Evolutionary conservation across 2,113 vertebrate genomes (phyloP).

Genomic region (Pangasianodon gigas): DNA sequence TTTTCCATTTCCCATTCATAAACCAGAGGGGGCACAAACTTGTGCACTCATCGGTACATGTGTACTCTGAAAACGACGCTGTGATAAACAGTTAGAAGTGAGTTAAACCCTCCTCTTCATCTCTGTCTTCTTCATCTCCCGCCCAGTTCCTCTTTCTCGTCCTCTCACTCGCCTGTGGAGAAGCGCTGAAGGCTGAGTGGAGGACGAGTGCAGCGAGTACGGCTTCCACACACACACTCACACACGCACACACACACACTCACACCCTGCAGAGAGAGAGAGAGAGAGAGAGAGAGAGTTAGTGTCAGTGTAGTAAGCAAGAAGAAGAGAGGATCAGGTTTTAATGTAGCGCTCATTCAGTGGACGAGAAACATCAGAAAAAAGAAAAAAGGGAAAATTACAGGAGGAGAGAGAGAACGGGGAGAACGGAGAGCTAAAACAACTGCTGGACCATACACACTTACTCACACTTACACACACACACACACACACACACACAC

Average conservation of each 20-base stretch:
- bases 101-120: not conserved
- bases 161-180: slow-evolving; percentile 14
- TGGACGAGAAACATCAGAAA: not conserved
- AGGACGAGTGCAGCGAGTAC: slow-evolving; percentile 8
- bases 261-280: not conserved
- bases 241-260: slow-evolving; percentile 25
- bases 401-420: not conserved
- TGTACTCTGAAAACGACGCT: not conserved
- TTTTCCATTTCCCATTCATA: not conserved
- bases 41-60: not conserved
- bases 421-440: not conserved
- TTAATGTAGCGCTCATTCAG: not conserved
- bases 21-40: not conserved
- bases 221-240: slow-evolving; percentile 17
- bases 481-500: slow-evolving; percentile 27
- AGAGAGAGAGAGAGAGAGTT: not conserved
- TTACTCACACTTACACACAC: slow-evolving; percentile 1
- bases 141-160: slow-evolving; percentile 5
- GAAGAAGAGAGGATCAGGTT: not conserved
- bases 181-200: not conserved
- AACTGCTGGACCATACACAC: slow-evolving; percentile 17
- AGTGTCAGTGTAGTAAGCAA: slow-evolving; percentile 6
- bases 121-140: not conserved
- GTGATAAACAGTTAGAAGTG: not conserved
- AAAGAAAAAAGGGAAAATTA: not conserved